Conservation (phyloP, 2,113 vertebrate species). For the Scytalopus superciliaris region DNA sequence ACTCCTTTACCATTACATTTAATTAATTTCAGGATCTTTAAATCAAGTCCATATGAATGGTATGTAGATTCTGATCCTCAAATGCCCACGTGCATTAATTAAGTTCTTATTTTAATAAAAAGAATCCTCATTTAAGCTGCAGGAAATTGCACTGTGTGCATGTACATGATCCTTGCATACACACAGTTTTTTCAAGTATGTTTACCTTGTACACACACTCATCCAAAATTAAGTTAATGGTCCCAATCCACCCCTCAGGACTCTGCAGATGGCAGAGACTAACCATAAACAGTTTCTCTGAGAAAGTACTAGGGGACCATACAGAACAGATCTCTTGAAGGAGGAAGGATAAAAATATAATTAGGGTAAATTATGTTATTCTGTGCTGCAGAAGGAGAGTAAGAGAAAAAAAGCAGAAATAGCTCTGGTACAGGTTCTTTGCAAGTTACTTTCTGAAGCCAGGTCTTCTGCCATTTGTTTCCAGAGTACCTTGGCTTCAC, state of each 20-base stretch:
- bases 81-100: constrained; percentile 58
- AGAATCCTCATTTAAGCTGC: constrained; percentile 34
- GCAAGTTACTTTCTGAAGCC: background rate
- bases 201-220: constrained; percentile 11
- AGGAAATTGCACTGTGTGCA: constrained; percentile 26
- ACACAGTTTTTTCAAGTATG: background rate
- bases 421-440: background rate
- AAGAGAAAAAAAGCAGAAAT: background rate
- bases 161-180: background rate
- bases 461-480: background rate
- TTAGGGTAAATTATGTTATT: background rate
- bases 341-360: background rate
- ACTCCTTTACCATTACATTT: background rate
- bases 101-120: constrained; percentile 48
- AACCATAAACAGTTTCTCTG: background rate
- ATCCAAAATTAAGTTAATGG: constrained; percentile 30
- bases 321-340: background rate
- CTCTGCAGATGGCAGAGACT: background rate
- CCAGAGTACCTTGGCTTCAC: background rate
- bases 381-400: background rate
- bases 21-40: constrained; percentile 40
- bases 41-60: constrained; percentile 37
- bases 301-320: background rate
- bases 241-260: background rate
- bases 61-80: background rate